Conservation (phyloP, 2,888 invertebrate genomes). For the Aphodius sticticus region DNA sequence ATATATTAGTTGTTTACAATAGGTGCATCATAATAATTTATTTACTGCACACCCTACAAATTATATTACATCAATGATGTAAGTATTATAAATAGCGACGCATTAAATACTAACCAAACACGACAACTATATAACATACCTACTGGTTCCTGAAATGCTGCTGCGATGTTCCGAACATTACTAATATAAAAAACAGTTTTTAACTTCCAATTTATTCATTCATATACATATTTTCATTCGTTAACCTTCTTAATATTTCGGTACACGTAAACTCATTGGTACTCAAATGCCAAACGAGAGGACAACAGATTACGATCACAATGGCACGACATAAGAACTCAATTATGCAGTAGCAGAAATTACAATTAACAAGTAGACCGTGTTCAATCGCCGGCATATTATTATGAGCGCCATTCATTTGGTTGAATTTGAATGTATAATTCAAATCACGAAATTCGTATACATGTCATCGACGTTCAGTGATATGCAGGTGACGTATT, state of each 20-base stretch:
- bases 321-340: constrained; percentile 4
- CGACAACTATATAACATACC: too few species aligned
- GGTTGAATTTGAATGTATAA: neutral
- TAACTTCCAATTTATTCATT: neutral
- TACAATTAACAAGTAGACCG: neutral
- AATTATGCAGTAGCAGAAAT: constrained; percentile 4
- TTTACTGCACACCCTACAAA: too few species aligned
- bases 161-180: constrained; percentile 6
- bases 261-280: neutral
- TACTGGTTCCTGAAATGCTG: neutral
- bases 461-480: neutral
- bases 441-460: neutral
- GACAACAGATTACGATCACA: neutral
- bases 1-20: too few species aligned
- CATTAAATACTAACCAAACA: too few species aligned
- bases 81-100: too few species aligned
- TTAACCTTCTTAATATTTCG: neutral
- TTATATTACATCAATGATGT: too few species aligned
- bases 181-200: neutral
- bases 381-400: neutral
- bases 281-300: neutral
- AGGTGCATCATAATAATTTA: too few species aligned
- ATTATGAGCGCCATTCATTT: neutral
- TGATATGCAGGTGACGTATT: neutral
- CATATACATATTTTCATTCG: neutral